Base-by-base conservation (phyloP, 2,797 vertebrate genomes). In the Borostomias antarcticus region DNA sequence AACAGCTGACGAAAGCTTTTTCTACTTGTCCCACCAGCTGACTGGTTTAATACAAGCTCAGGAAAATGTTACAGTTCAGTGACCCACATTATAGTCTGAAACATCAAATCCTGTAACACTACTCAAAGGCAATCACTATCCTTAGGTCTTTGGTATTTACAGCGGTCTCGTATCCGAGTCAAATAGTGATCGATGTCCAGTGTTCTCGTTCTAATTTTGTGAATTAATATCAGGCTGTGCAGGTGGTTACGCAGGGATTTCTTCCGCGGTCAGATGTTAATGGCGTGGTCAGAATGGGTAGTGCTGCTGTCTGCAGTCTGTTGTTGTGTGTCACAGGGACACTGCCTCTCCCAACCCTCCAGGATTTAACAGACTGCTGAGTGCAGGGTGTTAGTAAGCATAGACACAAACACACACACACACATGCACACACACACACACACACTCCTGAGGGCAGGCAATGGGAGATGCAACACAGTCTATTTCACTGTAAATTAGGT, bases 401-500 rank as follows among this genome's bases (percentile, higher is more conserved):
- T 5, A 11, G 45, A 33, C 29, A 2, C 61, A 26, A 45, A 5
- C 25, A 23, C 37, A 61, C 35, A 26, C 58, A 59, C 21, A 21
- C 69, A 63, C 13, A 4, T 58, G 61, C 40, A 3, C 62, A 54
- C 5, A 17, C 53, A 10, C 48, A 25, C 52, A 58, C 43, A 48
- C 13, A 64, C 33, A 45, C 64, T 85, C 84, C 66, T 53, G 82
- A 83, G 86, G 74, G 80, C 64, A 71, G 66, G 74, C 80, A 82
- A 84, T 84, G 64, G 68, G 80, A 82, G 87, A 89, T 58, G 83
- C 81, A 87, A 85, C 82, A 74, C 78, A 88, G 73, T 79, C 85
- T 85, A 86, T 87, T 89, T 86, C 86, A 72, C 82, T 78, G 76
- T 79, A 89, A 90, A 89, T 89, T 85, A 87, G 89, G 86, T 82